Percentiles rank a stretch among this genome's conserved stretches.
Conservation (phyloP, 2,797 vertebrate species). For the Halcyon smyrnensis region DNA sequence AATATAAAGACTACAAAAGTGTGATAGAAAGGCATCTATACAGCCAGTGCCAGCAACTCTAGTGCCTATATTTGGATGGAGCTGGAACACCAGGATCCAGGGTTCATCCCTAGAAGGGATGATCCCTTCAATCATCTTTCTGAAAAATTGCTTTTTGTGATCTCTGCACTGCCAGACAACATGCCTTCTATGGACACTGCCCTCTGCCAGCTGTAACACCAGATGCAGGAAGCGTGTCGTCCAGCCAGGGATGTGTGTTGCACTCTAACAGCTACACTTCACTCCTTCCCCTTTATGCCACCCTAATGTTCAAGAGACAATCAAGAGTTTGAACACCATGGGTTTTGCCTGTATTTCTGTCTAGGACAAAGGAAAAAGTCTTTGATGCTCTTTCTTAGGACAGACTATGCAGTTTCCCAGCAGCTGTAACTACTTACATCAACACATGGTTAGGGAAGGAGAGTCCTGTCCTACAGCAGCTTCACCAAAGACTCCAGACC, state of each 20-base stretch:
- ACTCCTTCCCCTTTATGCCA: neutral
- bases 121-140: neutral
- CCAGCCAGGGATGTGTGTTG: neutral
- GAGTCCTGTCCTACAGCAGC: neutral
- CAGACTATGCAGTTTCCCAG: neutral
- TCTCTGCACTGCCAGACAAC: neutral
- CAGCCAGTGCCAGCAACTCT: neutral
- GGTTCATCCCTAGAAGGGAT: neutral
- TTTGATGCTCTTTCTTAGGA: neutral
- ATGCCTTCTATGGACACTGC: neutral
- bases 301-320: neutral
- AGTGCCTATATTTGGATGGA: neutral
- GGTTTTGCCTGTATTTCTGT: neutral
- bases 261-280: neutral
- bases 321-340: neutral
- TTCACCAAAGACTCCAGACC: neutral
- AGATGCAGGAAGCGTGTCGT: rapidly evolving
- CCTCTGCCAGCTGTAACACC: neutral
- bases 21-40: neutral
- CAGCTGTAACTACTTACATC: neutral
- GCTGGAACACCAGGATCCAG: neutral
- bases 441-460: neutral
- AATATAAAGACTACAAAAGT: neutral
- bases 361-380: neutral
- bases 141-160: neutral